Percentiles rank a stretch among this genome's conserved stretches.
Evolutionary conservation across 2,797 vertebrate species (phyloP).

Genomic region (Sus cebifrons): DNA sequence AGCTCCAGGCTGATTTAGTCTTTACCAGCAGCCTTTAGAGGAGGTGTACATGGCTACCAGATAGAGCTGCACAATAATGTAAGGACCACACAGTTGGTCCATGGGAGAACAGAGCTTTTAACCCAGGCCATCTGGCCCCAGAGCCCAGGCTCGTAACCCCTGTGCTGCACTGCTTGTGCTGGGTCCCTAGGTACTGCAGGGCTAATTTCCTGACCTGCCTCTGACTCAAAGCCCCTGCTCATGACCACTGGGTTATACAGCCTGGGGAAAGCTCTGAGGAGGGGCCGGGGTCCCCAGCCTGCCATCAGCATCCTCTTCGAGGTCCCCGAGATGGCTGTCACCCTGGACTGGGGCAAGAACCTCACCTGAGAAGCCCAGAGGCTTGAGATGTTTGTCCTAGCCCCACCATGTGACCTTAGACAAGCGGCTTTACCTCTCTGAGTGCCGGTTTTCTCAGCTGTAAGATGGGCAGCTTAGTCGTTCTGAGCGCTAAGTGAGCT

Average conservation of each 20-base stretch:
- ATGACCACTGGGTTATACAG: background rate
- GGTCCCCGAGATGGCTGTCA: background rate
- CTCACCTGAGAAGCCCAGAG: background rate
- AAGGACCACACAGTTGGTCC: background rate
- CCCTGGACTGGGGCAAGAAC: background rate
- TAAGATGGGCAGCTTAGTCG: background rate
- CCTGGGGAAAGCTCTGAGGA: background rate
- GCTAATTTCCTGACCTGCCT: background rate
- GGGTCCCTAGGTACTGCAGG: background rate
- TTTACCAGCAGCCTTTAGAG: background rate
- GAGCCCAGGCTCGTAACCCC: background rate
- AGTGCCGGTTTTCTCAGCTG: conserved; percentile 1
- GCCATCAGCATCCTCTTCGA: background rate
- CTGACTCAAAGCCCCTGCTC: background rate
- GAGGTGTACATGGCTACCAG: background rate
- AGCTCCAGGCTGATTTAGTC: background rate
- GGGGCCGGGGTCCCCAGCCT: background rate
- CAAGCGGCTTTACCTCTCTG: background rate
- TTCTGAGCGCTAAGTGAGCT: too few species aligned
- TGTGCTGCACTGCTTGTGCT: background rate
- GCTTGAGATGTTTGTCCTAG: background rate
- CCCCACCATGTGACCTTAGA: background rate
- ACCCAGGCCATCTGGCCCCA: background rate
- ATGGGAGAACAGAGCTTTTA: background rate
- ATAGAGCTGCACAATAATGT: background rate